Percentiles rank a stretch among this genome's conserved stretches.
phyloP scores from a whole-genome alignment of 2,797 vertebrate genomes.

The Graptemys geographica region DNA sequence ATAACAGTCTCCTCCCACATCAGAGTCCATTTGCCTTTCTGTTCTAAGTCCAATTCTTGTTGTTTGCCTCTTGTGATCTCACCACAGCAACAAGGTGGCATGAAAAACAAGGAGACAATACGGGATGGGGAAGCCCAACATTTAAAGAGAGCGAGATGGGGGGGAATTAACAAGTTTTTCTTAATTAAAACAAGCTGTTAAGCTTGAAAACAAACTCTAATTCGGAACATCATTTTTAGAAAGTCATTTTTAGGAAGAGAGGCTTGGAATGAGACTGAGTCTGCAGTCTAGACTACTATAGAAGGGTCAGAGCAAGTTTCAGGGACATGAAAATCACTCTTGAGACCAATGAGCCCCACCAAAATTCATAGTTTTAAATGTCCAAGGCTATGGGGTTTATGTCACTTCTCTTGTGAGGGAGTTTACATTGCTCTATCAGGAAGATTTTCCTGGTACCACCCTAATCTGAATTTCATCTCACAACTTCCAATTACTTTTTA shows the following conservation, averaged over 20 bases:
- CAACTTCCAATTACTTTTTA: background rate
- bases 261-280: background rate
- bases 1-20: conserved; percentile 10
- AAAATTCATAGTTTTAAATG: background rate
- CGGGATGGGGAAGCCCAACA: fast-evolving
- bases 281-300: background rate
- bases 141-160: fast-evolving
- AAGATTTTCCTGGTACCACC: background rate
- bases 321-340: background rate
- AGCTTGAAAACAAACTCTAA: background rate
- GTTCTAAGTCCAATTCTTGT: conserved; percentile 64
- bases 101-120: background rate
- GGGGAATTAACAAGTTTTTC: background rate
- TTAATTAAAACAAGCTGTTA: background rate
- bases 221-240: background rate
- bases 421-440: background rate
- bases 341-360: background rate
- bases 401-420: background rate
- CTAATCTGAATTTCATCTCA: conserved; percentile 9
- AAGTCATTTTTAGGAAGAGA: background rate
- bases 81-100: conserved; percentile 11
- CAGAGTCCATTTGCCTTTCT: conserved; percentile 51
- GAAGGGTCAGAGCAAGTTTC: background rate
- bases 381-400: background rate
- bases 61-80: background rate